A percentile compares a stretch with the other conserved stretches of the same genome.
phyloP scores from a whole-genome alignment of 2,888 invertebrate genomes.

The Hedya salicella region DNA sequence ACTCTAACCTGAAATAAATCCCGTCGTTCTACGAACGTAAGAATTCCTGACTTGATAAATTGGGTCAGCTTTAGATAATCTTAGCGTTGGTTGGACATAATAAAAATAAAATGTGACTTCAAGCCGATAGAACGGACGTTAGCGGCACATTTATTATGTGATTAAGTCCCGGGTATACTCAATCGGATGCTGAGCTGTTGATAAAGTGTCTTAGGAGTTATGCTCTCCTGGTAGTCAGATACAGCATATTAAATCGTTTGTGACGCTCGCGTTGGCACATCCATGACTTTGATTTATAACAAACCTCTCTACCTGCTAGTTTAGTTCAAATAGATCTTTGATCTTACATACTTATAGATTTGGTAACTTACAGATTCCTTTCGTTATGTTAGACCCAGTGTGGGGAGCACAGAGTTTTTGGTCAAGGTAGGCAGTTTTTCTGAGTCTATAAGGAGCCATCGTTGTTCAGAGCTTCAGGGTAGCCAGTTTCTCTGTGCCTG shows the following conservation, averaged over 20 bases:
- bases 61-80: constrained; percentile 45
- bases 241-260: constrained; percentile 26
- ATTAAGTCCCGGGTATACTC: constrained; percentile 44
- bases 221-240: constrained; percentile 13
- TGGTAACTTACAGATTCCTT: no score
- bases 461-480: no score
- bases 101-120: constrained; percentile 45
- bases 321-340: no score
- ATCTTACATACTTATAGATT: no score
- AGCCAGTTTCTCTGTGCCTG: no score
- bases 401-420: no score
- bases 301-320: background rate
- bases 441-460: no score
- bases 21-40: constrained; percentile 28
- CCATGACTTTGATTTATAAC: constrained; percentile 8
- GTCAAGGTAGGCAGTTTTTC: no score
- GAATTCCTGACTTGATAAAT: constrained; percentile 45
- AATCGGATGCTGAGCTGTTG: constrained; percentile 31
- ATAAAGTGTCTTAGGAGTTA: constrained; percentile 40
- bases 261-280: constrained; percentile 5
- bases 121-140: constrained; percentile 44
- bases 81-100: constrained; percentile 35
- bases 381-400: no score
- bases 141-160: constrained; percentile 46
- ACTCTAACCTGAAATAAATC: constrained; percentile 32